Evolutionary conservation across 2,888 invertebrate species (phyloP), one percentile per base, ranked within the genome.

Genomic region (Hesperia comma): DNA sequence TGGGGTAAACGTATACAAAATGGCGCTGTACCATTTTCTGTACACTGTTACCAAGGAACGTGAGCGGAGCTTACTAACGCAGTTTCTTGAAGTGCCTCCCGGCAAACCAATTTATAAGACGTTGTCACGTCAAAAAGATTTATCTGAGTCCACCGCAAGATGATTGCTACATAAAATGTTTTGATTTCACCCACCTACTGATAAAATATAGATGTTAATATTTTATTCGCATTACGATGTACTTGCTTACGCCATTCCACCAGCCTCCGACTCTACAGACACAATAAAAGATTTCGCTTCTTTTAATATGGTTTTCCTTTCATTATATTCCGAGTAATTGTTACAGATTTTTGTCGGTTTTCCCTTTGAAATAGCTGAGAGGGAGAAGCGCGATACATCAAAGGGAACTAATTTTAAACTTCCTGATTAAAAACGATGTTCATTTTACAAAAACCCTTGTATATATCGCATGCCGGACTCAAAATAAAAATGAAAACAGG

Each of bases 391-490:
- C 73, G 71, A 69, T 74, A 70, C 71, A 75, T 81, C 83, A 85
- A 83, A 85, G 80, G 72, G 79, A 82, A 81, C 79, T 79, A 81
- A 83, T 86, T 84, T 86, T 80, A 81, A 84, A 79, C 77, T 81
- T 77, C 76, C 74, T 80, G 81, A 85, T 85, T 85, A 84, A 85
- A 86, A 83, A 76, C 74, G 73, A 79, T 77, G 78, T 77, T 79
- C 79, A 77, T 80, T 84, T 80, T 82, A 77, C 84, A 79, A 78
- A 75, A 75, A 75, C 74, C 74, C 79, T 79, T 79, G 77, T 68
- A 72, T 51, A 75, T 75, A 79, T 79, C 75, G 77, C 74, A 75
- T 77, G 72, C 74, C 74, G 74, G 75, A 74, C 71, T 76, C 68
- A 66, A 75, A 79, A 78, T 79, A 76, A 75, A 78, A 81, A 80